Conservation (phyloP, 2,797 vertebrate species). For the Manis pentadactyla region DNA sequence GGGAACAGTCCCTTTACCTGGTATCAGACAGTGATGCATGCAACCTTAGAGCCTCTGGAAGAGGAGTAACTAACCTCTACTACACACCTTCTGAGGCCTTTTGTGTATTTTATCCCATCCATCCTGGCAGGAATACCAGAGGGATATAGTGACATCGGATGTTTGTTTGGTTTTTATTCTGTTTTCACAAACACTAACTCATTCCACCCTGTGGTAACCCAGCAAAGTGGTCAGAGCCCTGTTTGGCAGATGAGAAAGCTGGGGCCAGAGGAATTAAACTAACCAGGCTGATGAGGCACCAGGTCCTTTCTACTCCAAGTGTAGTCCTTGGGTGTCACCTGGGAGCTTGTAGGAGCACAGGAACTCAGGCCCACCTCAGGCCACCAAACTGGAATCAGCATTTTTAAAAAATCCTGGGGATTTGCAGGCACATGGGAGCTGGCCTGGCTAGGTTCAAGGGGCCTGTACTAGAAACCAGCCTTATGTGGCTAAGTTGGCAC, state of each 20-base stretch:
- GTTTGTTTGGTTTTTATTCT: background rate
- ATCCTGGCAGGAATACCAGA: background rate
- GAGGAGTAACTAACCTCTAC: too few relatives aligned
- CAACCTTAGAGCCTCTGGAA: too few relatives aligned
- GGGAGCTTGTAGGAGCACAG: background rate
- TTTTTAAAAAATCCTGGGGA: background rate
- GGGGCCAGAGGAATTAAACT: background rate
- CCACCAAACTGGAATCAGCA: background rate
- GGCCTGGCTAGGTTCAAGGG: background rate
- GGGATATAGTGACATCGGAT: background rate
- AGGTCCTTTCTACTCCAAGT: background rate
- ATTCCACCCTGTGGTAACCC: background rate
- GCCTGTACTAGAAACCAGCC: background rate
- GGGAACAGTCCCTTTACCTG: background rate
- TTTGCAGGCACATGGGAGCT: background rate
- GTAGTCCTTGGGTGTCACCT: background rate
- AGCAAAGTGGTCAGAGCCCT: background rate
- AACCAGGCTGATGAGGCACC: background rate
- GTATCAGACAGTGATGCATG: too few relatives aligned
- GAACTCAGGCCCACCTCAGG: background rate
- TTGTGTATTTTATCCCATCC: background rate
- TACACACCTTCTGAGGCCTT: background rate
- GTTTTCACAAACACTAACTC: background rate
- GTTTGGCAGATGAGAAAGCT: background rate
- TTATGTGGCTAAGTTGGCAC: fast-evolving